Evolutionary conservation across 2,797 vertebrate genomes (phyloP).

Genomic region (Halcyon smyrnensis): DNA sequence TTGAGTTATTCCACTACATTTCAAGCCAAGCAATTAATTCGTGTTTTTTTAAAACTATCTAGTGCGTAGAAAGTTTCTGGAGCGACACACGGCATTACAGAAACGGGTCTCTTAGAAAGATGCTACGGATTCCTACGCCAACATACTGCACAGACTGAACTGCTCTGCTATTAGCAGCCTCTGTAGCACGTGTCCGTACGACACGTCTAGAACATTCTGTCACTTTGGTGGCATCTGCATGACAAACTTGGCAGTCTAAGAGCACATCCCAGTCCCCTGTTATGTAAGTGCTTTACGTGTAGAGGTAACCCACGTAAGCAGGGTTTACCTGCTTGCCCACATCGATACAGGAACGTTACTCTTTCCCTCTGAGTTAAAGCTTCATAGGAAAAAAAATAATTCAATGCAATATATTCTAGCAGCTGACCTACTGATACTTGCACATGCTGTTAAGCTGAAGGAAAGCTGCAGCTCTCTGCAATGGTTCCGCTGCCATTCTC

Average conservation of each 20-base stretch:
- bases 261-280: neutral
- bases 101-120: constrained; percentile 41
- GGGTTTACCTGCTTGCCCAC: neutral
- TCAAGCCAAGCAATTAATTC: constrained; percentile 70
- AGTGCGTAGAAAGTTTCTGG: constrained; percentile 41
- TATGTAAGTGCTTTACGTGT: accelerated
- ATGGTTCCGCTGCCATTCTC: neutral
- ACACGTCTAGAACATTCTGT: constrained; percentile 18
- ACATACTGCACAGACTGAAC: constrained; percentile 34
- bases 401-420: neutral
- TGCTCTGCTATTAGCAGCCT: neutral
- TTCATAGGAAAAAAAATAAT: neutral
- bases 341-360: neutral
- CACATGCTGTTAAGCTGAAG: neutral
- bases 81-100: constrained; percentile 5
- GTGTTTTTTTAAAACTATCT: neutral
- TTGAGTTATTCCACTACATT: constrained; percentile 73
- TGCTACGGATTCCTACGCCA: constrained; percentile 4
- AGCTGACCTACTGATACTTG: neutral
- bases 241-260: neutral
- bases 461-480: neutral
- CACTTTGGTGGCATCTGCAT: neutral
- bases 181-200: neutral
- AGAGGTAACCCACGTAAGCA: neutral
- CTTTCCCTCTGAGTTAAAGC: neutral